These are phyloP conservation scores for Muschampia plurimacula DNA, from an alignment of 2,888 invertebrate genomes.

Conservation along the genomic window DNA sequence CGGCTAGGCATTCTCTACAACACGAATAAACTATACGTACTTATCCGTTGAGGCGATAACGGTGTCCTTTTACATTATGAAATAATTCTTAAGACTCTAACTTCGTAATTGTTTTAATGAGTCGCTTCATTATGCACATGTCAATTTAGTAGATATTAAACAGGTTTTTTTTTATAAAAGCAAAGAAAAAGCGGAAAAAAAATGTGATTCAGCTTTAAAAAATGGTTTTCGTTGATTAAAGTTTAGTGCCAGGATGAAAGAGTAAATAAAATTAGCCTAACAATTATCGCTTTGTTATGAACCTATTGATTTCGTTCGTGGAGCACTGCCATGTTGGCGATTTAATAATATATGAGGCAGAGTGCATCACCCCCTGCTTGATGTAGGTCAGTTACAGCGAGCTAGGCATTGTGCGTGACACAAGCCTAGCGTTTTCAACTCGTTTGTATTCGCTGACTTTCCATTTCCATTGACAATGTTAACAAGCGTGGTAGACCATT, in stretches of 20 bases:
- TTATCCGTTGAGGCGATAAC: neutral
- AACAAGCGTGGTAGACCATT: conserved; percentile 21
- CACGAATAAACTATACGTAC: neutral
- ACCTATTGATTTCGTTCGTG: conserved; percentile 24
- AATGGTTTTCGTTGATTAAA: no score
- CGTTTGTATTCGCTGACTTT: conserved; percentile 39
- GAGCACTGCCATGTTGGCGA: conserved; percentile 28
- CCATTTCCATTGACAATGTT: conserved; percentile 36
- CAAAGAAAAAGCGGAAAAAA: no score
- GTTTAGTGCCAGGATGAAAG: neutral
- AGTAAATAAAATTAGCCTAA: neutral
- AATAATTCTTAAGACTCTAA: no score
- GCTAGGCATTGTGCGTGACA: conserved; percentile 57
- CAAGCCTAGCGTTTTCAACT: conserved; percentile 43
- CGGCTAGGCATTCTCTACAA: conserved; percentile 21
- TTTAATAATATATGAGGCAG: conserved; percentile 48
- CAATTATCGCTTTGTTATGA: neutral
- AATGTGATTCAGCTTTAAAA: no score
- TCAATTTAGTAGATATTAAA: no score
- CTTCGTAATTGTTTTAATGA: no score
- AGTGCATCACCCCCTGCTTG: conserved; percentile 65
- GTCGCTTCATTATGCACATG: no score
- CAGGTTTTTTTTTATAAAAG: no score
- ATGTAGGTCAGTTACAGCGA: conserved; percentile 75
- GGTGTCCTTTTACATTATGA: neutral